Base-by-base conservation (phyloP, 2,113 vertebrate species). In the Galeopterus variegatus region DNA sequence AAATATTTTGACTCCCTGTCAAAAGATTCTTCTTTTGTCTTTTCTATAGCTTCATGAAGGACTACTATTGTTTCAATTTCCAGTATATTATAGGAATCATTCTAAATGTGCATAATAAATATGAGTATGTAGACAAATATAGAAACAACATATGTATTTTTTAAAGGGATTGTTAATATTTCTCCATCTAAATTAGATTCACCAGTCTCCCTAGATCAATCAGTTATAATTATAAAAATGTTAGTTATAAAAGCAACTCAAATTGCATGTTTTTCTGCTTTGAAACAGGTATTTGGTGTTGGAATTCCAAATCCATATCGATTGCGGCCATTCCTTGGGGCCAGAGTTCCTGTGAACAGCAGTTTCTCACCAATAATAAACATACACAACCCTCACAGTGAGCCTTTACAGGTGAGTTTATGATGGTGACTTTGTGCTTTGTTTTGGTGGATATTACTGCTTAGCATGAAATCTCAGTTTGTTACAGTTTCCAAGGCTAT, bases 311-410 rank as follows among this genome's bases (percentile, higher is more conserved):
- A 99, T 98, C 99, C 99, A 4, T 99, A 99, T 98, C 99, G 99
- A 95, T 93, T 99, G 95, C 99, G 99, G 97, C 99, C 99, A 1
- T 99, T 99, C 98, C 99, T 99, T 60, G 99, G 99, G 97, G 99
- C 99, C 97, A 99, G 99, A 98, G 99, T 99, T 96, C 99, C 99
- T 96, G 99, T 99, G 97, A 99, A 99, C 98, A 99, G 99, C 99
- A 99, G 99, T 98, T 99, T 99, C 98, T 99, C 99, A 89, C 99
- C 99, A 79, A 99, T 99, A 94, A 99, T 99, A 98, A 99, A 99
- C 98, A 99, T 99, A 97, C 99, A 99, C 98, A 99, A 99, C 96
- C 99, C 99, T 23, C 99, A 99, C 98, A 99, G 99, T 97, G 99
- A 99, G 97, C 99, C 99, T 85, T 98, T 99, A 95, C 99, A 99